Percentiles rank a stretch among this genome's conserved stretches.
Evolutionary conservation across 2,888 invertebrate genomes (phyloP).

Genomic region (Oscheius sp.): DNA sequence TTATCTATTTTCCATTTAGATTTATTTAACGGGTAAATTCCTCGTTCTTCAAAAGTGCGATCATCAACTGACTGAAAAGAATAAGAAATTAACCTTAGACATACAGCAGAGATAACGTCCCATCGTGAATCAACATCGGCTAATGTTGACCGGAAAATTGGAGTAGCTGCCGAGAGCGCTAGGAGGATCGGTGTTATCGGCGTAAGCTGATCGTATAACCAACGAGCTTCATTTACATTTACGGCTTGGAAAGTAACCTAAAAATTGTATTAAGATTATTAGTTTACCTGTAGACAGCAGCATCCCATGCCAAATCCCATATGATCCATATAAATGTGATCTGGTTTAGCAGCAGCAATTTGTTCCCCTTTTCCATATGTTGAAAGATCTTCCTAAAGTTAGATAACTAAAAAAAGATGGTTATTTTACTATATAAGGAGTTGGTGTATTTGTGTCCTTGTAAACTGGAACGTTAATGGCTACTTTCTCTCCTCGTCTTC

Average conservation of each 20-base stretch:
- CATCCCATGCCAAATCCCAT: conserved; percentile 99
- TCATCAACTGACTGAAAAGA: conserved; percentile 84
- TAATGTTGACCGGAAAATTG: conserved; percentile 82
- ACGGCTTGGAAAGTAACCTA: conserved; percentile 82
- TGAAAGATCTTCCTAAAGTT: conserved; percentile 77
- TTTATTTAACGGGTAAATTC: conserved; percentile 74
- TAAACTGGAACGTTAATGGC: conserved; percentile 91
- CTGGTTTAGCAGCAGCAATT: conserved; percentile 79
- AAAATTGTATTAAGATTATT: conserved; percentile 38
- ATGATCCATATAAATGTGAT: conserved; percentile 96
- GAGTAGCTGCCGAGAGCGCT: conserved; percentile 95
- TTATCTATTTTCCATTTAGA: conserved; percentile 85
- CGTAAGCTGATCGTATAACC: conserved; percentile 94
- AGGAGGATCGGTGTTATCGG: conserved; percentile 97
- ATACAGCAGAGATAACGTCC: conserved; percentile 87
- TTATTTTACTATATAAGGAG: conserved; percentile 74
- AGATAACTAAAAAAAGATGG: neutral
- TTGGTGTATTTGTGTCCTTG: conserved; percentile 85
- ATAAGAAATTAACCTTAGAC: neutral
- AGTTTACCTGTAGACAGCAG: conserved; percentile 69
- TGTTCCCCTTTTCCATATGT: conserved; percentile 53
- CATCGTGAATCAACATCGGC: conserved; percentile 97
- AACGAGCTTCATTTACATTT: conserved; percentile 92
- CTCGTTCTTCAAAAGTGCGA: conserved; percentile 89
- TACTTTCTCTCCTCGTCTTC: conserved; percentile 90